phyloP scores from a whole-genome alignment of 2,888 invertebrate genomes.

The Bembecia ichneumoniformis region DNA sequence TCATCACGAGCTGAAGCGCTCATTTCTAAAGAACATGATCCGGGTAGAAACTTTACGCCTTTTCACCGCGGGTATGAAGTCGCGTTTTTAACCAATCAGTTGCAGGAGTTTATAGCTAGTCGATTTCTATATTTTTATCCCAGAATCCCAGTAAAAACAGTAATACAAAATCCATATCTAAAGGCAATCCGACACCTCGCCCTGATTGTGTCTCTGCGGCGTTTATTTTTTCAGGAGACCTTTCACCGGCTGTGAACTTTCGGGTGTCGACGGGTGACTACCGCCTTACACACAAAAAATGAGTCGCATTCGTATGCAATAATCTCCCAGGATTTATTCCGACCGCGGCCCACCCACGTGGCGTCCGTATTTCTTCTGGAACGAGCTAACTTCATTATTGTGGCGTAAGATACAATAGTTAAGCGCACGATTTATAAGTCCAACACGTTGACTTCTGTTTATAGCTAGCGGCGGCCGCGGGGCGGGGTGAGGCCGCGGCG shows the following conservation, averaged over 20 bases:
- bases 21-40: no score
- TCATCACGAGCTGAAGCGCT: no score
- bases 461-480: constrained; percentile 60
- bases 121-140: no score
- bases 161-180: not conserved
- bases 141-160: no score
- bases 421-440: constrained; percentile 72
- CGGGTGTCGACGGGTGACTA: constrained; percentile 43
- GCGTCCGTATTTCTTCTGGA: constrained; percentile 66
- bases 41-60: no score
- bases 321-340: constrained; percentile 61
- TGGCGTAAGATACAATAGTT: constrained; percentile 72
- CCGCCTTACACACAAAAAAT: constrained; percentile 55
- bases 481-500: constrained; percentile 49
- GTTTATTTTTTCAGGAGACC: constrained; percentile 61
- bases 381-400: constrained; percentile 73
- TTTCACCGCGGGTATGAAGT: no score
- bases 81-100: no score
- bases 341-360: constrained; percentile 64
- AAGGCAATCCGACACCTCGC: constrained; percentile 28
- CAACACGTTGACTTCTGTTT: constrained; percentile 73
- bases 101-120: no score
- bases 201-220: constrained; percentile 10
- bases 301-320: constrained; percentile 54
- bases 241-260: constrained; percentile 44